Evolutionary conservation across 2,888 invertebrate species (phyloP).

Genomic region (Cantharis nigra): DNA sequence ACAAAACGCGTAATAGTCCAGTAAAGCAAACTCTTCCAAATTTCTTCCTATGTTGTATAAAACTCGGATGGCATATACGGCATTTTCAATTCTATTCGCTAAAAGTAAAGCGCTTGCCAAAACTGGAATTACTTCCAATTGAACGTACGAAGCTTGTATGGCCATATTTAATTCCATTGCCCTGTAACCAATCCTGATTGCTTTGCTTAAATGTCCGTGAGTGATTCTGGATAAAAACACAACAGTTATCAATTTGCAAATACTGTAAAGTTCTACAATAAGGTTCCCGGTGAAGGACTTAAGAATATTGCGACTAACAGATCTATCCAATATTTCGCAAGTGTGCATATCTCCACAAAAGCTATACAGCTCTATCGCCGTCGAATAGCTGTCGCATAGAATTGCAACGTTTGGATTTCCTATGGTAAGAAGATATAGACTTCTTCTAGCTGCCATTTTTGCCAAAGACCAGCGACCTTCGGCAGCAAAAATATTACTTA

Average conservation of each 20-base stretch:
- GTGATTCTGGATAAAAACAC: conserved; percentile 57
- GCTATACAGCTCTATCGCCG: conserved; percentile 57
- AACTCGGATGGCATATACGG: conserved; percentile 57
- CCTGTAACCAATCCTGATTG: conserved; percentile 56
- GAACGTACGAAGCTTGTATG: conserved; percentile 54
- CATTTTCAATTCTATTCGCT: conserved; percentile 58
- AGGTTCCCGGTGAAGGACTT: conserved; percentile 47
- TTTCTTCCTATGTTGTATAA: conserved; percentile 43
- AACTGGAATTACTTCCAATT: conserved; percentile 57
- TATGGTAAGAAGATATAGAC: conserved; percentile 29
- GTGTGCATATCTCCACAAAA: conserved; percentile 53
- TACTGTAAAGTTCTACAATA: conserved; percentile 56
- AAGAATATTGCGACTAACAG: conserved; percentile 38
- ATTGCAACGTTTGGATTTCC: conserved; percentile 54
- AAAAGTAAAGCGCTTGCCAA: conserved; percentile 56
- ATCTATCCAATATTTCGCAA: conserved; percentile 52
- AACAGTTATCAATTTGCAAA: conserved; percentile 57
- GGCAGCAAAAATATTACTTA: conserved; percentile 36
- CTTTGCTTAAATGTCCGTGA: conserved; percentile 49
- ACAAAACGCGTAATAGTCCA: conserved; percentile 64
- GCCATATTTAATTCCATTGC: conserved; percentile 56
- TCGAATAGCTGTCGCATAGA: conserved; percentile 58
- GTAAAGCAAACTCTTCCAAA: conserved; percentile 45
- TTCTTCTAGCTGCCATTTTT: conserved; percentile 38
- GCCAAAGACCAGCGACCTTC: conserved; percentile 45